Percentiles rank a stretch among this genome's conserved stretches.
These are phyloP conservation scores for Molorchus minor DNA, from an alignment of 2,888 invertebrate genomes.

Conservation along the genomic window DNA sequence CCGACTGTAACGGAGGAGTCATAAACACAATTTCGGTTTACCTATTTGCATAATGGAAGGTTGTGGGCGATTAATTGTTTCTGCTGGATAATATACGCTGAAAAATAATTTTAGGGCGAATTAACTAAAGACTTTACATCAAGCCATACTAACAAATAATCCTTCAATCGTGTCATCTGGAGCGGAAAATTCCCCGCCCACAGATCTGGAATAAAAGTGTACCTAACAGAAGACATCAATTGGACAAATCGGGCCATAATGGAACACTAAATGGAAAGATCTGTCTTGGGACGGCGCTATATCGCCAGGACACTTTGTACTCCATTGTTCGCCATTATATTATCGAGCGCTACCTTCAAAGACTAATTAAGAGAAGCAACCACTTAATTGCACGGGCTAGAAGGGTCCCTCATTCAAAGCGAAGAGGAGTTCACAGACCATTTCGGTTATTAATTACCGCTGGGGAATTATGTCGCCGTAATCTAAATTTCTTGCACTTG, in stretches of 20 bases:
- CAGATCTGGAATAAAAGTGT: background rate
- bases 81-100: too few species aligned
- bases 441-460: constrained; percentile 28
- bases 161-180: too few species aligned
- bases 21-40: too few species aligned
- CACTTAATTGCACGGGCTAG: constrained; percentile 35
- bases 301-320: constrained; percentile 27
- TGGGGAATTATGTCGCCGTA: constrained; percentile 22
- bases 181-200: too few species aligned
- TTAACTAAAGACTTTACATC: too few species aligned
- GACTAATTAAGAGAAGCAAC: constrained; percentile 31
- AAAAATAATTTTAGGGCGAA: too few species aligned
- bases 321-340: constrained; percentile 24
- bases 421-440: constrained; percentile 35
- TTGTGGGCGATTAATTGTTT: too few species aligned
- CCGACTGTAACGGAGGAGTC: background rate
- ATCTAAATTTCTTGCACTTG: constrained; percentile 28
- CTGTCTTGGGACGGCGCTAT: constrained; percentile 14
- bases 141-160: too few species aligned
- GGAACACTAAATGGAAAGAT: constrained; percentile 26
- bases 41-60: background rate
- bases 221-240: constrained; percentile 10
- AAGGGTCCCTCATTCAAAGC: constrained; percentile 31
- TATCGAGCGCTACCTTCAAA: constrained; percentile 28
- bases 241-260: constrained; percentile 16